Evolutionary conservation across 1,140 invertebrate genomes (phyloP).

Genomic region (Saxidomus purpurata): DNA sequence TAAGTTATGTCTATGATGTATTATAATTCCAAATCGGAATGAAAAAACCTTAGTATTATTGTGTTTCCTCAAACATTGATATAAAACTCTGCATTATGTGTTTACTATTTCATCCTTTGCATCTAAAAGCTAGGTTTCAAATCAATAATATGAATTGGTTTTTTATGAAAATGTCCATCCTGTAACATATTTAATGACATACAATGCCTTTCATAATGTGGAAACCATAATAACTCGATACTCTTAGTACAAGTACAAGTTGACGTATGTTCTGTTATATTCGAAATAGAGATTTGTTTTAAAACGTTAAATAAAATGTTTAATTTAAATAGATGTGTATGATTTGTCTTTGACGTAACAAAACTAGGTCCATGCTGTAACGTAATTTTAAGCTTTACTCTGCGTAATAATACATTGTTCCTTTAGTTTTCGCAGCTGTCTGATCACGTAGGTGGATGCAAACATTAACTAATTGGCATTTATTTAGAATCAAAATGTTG

Average conservation of each 20-base stretch:
- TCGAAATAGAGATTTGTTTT: conserved; percentile 31
- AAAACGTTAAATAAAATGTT: conserved; percentile 28
- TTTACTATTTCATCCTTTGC: conserved; percentile 15
- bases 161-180: conserved; percentile 10
- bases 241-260: background rate
- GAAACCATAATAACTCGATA: background rate
- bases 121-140: background rate
- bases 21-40: conserved; percentile 14
- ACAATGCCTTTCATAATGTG: conserved; percentile 24
- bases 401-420: too few relatives aligned
- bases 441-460: too few relatives aligned
- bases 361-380: conserved; percentile 38
- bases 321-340: conserved; percentile 27
- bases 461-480: too few relatives aligned
- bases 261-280: conserved; percentile 32
- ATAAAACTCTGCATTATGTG: conserved; percentile 17
- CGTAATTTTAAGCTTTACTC: too few relatives aligned
- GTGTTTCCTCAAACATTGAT: conserved; percentile 44
- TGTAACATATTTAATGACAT: conserved; percentile 19
- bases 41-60: background rate
- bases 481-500: too few relatives aligned
- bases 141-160: conserved; percentile 4
- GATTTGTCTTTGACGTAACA: conserved; percentile 37
- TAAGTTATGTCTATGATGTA: conserved; percentile 38
- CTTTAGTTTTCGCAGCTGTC: too few relatives aligned